Base-by-base conservation (phyloP, 2,888 invertebrate species). In the Pheosia tremula region DNA sequence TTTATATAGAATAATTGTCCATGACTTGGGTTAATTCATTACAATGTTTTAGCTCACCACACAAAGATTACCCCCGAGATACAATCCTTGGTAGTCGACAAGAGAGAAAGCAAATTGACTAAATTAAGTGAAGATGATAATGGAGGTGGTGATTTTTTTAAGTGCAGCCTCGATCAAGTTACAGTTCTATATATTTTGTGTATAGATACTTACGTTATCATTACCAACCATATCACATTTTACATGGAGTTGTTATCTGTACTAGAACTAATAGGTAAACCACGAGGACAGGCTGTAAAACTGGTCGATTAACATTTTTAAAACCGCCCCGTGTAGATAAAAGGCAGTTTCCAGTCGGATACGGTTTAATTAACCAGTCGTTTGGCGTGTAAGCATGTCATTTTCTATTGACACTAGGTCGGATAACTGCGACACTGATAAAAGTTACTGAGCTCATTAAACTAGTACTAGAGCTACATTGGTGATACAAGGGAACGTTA, bases 391-490 rank as follows among this genome's bases (percentile, higher is more conserved):
- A 71, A 70, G 74, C 69, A 68, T 68, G 78, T 79, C 78, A 75
- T 76, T 75, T 70, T 71, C 77, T 71, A 74, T 79, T 79, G 78
- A 79, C 72, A 56, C 56, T 71, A 61, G 71, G 69, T 61, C 58
- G 64, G 59, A 64, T 68, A 59, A 61, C 74, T 75, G 75, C 75
- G 73, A 67, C 67, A 64, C 67, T 78, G 78, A 81, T 83, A 83
- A 83, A 83, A 81, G 77, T 72, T 70, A 77, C 80, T 68, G 62
- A 41, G 66, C 75, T 82, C 81, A 77, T 83, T 81, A 84, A 84
- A 59, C 72, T 68, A 66, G 66, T 65, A 59, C 72, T 68, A 66
- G 66, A 64, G 69, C 68, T 77, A 77, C 67, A 74, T 71, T 58
- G 62, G 56, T 54, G 55, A 60, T 53, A 53, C 24, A 60, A 50